Base-by-base conservation (phyloP, 2,888 invertebrate genomes). In the Alloplasta piceator region DNA sequence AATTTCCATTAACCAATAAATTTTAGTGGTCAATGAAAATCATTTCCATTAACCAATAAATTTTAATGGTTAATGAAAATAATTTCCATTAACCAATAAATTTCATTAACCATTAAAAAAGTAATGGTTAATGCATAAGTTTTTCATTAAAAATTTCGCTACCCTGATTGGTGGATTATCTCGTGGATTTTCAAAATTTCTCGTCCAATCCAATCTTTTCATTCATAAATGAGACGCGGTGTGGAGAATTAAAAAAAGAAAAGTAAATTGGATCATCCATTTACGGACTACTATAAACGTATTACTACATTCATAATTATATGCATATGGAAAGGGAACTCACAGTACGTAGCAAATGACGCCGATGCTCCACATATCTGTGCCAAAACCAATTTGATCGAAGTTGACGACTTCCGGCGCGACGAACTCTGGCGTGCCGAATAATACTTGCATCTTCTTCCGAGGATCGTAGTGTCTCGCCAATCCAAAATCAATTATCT, bases 351-450 rank as follows among this genome's bases (percentile, higher is more conserved):
- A 99, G 91, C 98, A 98, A 87, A 99, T 98, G 81, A 99, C 99
- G 56, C 99, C 99, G 36, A 99, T 96, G 71, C 98, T 98, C 99
- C 99, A 99, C 98, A 99, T 98, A 90, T 99, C 99, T 0, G 99
- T 98, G 6, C 97, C 97, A 90, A 96, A 98, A 75, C 97, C 97
- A 88, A 99, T 98, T 89, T 97, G 96, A 91, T 99, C 99, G 92
- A 99, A 99, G 94, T 99, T 99, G 52, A 99, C 98, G 38, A 99
- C 98, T 94, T 99, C 99, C 0, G 99, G 99, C 0, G 99, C 98
- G 66, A 99, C 98, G 91, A 99, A 99, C 93, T 99, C 99, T 0
- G 99, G 99, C 0, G 99, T 99, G 0, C 99, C 99, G 91, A 98
- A 99, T 70, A 99, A 93, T 4, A 99, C 98, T 92, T 98, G 97